A percentile compares a stretch with the other conserved stretches of the same genome.
phyloP scores from a whole-genome alignment of 2,797 vertebrate species.

The Pachyuromys duprasi region DNA sequence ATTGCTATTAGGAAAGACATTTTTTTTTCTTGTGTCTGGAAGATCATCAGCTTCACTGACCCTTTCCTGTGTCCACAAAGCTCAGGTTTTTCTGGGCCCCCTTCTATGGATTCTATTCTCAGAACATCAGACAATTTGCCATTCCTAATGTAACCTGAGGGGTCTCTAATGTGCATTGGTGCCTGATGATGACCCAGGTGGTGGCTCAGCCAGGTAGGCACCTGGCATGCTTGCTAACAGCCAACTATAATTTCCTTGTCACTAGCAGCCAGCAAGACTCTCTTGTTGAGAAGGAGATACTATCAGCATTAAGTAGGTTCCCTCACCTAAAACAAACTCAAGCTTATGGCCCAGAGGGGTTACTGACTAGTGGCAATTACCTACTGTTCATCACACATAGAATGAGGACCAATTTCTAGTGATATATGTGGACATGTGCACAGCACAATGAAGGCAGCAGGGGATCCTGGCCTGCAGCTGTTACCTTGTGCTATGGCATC shows the following conservation, averaged over 20 bases:
- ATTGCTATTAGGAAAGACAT: neutral
- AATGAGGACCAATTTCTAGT: fast-evolving
- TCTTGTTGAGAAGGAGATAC: neutral
- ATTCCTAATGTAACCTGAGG: neutral
- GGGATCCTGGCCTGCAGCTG: neutral
- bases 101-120: neutral
- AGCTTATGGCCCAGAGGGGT: neutral
- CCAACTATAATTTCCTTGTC: neutral
- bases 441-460: fast-evolving
- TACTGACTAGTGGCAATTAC: neutral
- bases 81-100: neutral
- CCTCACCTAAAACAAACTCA: neutral
- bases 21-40: neutral
- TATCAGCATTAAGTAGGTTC: neutral
- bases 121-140: neutral
- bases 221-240: neutral
- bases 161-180: neutral
- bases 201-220: neutral
- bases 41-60: neutral
- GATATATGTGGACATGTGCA: neutral
- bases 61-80: neutral
- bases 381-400: neutral
- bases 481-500: slow-evolving; percentile 96
- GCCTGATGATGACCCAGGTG: neutral
- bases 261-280: neutral